A percentile compares a stretch with the other conserved stretches of the same genome.
phyloP scores from a whole-genome alignment of 2,888 invertebrate genomes.

The Ditylenchus weischeri region DNA sequence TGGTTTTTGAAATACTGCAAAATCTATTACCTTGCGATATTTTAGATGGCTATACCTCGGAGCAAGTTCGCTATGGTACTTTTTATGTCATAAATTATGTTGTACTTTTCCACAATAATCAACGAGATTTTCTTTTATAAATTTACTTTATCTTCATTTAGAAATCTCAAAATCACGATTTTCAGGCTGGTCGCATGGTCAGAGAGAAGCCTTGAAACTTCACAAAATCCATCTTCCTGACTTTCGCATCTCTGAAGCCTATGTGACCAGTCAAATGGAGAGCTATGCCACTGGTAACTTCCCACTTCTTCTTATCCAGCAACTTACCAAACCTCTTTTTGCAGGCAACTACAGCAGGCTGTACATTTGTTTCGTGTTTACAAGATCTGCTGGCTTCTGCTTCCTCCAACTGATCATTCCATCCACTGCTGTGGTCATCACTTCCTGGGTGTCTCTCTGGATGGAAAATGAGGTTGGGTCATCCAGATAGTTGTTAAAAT shows the following conservation, averaged over 20 bases:
- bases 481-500: not conserved
- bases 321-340: not conserved
- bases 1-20: slow-evolving; percentile 12
- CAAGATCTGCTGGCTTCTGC: slow-evolving; percentile 56
- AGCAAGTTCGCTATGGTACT: slow-evolving; percentile 35
- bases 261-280: slow-evolving; percentile 41
- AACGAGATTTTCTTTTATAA: no score
- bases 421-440: slow-evolving; percentile 57
- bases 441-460: slow-evolving; percentile 59
- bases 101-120: no score
- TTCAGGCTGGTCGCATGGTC: slow-evolving; percentile 38
- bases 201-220: slow-evolving; percentile 33
- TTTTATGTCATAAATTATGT: no score
- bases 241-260: slow-evolving; percentile 44
- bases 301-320: not conserved
- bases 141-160: not conserved
- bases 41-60: slow-evolving; percentile 47
- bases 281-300: slow-evolving; percentile 41
- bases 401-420: slow-evolving; percentile 58
- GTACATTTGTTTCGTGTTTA: slow-evolving; percentile 56
- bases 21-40: slow-evolving; percentile 5
- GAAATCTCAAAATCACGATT: slow-evolving; percentile 4
- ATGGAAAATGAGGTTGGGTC: slow-evolving; percentile 53
- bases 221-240: slow-evolving; percentile 48
- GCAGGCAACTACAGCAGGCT: slow-evolving; percentile 55